These are phyloP conservation scores for Amblyopsis rosae DNA, from an alignment of 2,113 vertebrate genomes.

Conservation along the genomic window DNA sequence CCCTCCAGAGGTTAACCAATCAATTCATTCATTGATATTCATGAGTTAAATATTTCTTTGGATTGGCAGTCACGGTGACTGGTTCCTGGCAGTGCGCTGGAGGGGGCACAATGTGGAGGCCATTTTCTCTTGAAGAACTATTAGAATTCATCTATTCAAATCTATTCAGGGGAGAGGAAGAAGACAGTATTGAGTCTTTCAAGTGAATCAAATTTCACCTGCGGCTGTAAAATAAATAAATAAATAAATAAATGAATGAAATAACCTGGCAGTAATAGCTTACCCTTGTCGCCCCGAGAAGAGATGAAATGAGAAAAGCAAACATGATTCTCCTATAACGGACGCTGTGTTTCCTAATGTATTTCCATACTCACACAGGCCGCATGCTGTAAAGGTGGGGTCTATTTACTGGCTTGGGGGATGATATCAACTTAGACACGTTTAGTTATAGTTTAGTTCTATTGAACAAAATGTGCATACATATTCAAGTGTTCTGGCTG, in stretches of 20 bases:
- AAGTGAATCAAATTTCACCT: conserved; percentile 65
- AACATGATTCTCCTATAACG: no score
- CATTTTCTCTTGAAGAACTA: conserved; percentile 57
- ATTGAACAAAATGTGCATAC: no score
- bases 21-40: conserved; percentile 66
- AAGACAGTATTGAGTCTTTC: conserved; percentile 55
- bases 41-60: conserved; percentile 66
- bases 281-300: conserved; percentile 1
- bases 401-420: no score
- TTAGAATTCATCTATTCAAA: conserved; percentile 75
- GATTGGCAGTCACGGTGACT: conserved; percentile 56
- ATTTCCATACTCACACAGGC: no score
- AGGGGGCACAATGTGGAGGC: conserved; percentile 43
- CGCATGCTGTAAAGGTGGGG: no score
- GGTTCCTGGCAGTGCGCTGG: conserved; percentile 22
- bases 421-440: no score
- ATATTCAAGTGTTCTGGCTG: no score
- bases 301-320: conserved; percentile 2
- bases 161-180: conserved; percentile 54
- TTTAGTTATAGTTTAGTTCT: no score
- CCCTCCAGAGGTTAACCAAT: conserved; percentile 58
- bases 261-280: conserved; percentile 36
- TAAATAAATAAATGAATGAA: conserved; percentile 28
- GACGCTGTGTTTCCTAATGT: no score
- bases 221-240: conserved; percentile 16